Conservation (phyloP, 2,113 vertebrate species). For the Connochaetes taurinus region DNA sequence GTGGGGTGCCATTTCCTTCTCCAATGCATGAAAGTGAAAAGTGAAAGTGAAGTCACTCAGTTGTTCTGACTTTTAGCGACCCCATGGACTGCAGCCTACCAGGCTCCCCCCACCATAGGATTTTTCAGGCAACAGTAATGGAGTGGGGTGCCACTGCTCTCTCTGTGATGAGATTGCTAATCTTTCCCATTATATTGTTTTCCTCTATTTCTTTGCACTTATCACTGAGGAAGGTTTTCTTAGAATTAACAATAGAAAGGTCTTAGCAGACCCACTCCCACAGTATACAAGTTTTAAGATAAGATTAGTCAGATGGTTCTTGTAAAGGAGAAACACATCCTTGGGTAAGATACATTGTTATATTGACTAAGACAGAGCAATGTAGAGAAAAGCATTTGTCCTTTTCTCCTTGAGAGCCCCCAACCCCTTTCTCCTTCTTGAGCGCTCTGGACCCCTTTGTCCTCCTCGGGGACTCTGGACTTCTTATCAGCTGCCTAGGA, state of each 20-base stretch:
- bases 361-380: neutral
- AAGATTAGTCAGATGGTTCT: neutral
- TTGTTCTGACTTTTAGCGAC: neutral
- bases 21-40: neutral
- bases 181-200: neutral
- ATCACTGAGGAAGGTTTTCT: neutral
- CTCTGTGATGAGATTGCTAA: neutral
- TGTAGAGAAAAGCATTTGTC: neutral
- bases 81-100: neutral
- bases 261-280: neutral
- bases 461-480: accelerated
- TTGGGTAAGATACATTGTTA: neutral
- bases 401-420: neutral
- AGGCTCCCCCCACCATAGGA: neutral
- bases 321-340: neutral
- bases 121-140: neutral
- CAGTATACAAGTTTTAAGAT: neutral
- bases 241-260: neutral
- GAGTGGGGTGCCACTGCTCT: neutral
- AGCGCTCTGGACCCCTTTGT: neutral
- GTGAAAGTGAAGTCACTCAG: neutral
- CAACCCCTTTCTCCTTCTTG: neutral
- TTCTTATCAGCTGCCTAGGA: neutral
- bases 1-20: too few species aligned
- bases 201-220: neutral